Evolutionary conservation across 2,797 vertebrate species (phyloP), one percentile per base, ranked within the genome.

Genomic region (Darevskia nairensis): DNA sequence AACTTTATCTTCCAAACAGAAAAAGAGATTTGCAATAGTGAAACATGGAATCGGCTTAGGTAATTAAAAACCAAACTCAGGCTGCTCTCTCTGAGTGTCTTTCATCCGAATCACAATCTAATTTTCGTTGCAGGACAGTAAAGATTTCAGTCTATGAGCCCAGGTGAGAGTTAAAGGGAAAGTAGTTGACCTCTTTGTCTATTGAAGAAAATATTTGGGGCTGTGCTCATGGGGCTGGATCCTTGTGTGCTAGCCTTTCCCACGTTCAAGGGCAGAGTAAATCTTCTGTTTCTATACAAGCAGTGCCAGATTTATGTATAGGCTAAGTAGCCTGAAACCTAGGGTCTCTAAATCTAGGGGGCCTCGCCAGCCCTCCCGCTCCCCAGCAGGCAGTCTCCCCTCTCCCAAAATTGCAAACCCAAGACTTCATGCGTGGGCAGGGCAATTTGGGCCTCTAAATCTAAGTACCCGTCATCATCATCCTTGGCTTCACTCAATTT

Each of bases 1-100:
- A n/a, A 61, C 8, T 29, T 89, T 66, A 17, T 55, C 61, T 74
- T 83, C 64, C 17, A 50, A 72, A 75, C 10, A 50, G 39, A 89
- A 93, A 15, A 89, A 87, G 69, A 89, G 25, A 77, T 84, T 88
- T 86, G 27, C 39, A 61, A n/a, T 72, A 66, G 71, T 89, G 85
- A 82, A 86, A 4, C 3, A 89, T 75, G 6, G 39, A 80, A 75
- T 35, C 1, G 29, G 32, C 4, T n/a, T 64, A 50, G 8, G 50
- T 89, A 35, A 50, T 80, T 85, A 74, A 86, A 27, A 79, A 32
- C n/a, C 19, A 78, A 10, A n/a, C 44, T 69, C 50, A 71, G 35
- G 8, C 21, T 71, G 29, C n/a, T 68, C 79, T 39, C 41, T 64
- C 15, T 44, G 10, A 71, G 5, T 6, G 55, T 55, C n/a, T 55